Evolutionary conservation across 2,797 vertebrate genomes (phyloP), one percentile per base, ranked within the genome.

Genomic region (Malurus splendens): DNA sequence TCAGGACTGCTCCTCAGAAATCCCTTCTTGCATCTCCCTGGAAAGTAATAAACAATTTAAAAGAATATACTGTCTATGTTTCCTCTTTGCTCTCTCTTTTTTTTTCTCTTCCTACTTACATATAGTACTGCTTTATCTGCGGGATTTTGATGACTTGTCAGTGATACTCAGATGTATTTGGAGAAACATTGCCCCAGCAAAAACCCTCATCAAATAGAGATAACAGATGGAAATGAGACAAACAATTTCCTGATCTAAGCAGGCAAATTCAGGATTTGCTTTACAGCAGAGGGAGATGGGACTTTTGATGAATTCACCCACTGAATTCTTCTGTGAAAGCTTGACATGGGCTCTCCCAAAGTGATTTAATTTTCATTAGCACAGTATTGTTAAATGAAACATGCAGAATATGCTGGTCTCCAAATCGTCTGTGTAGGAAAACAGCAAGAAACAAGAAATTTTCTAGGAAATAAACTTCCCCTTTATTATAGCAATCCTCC

Each of bases 291-390:
- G 33, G 23, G 62, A 92, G 51, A 64, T 55, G 55, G 44, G 23
- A 78, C 44, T 92, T 83, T 68, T 77, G 61, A 85, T 78, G 14
- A 87, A 93, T 92, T 90, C 47, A 86, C 65, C 59, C 78, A 87
- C 56, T 74, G 10, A 66, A 55, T 87, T 90, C 71, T 89, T 90
- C 61, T 79, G 30, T 86, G 80, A 92, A 94, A 92, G 14, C 45
- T 68, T 82, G 66, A 64, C 73, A 65, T 48, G 54, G 66, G 27
- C 24, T 89, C 42, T 74, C 55, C 65, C 12, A 0, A 38, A 52
- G 27, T 65, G 62, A 85, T 85, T 95, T 89, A 51, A 87, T 91
- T 90, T 90, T 90, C 74, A 70, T 90, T 90, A 87, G 52, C 67
- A 59, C 24, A 25, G 19, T 86, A 86, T 83, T 89, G 74, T 83